Evolutionary conservation across 2,113 vertebrate species (phyloP), one percentile per base, ranked within the genome.

Genomic region (Sarotherodon lohbergeri): DNA sequence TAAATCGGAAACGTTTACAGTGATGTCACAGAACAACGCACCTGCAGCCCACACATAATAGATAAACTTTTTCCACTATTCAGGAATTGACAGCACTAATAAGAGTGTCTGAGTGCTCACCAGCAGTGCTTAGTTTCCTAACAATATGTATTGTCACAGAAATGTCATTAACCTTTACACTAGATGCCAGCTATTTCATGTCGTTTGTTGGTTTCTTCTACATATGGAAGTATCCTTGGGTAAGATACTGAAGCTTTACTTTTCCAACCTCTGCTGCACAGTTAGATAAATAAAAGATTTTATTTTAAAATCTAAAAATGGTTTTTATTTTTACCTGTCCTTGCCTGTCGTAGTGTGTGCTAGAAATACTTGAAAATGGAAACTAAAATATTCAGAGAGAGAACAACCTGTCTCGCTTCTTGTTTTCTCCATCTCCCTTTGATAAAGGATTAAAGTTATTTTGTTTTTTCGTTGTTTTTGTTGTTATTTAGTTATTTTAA

Each of bases 311-410:
- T 19, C 29, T 63, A 63, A 63, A 34, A 34, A 11, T 63, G 29
- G 0, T 34, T 34, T 34, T 34, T 63, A 61, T 63, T 63, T 63
- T 63, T 19, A 63, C 29, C 16, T 63, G 56, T 29, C 24, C 56
- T 57, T 57, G 1, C 24, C 56, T 57, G 29, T 11, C 59, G 6
- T 34, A 63, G 16, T 63, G 59, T 63, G 9, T 34, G 29, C 17
- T 19, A 63, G 59, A 63, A 63, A 6, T 63, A 63, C 16, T 63
- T 63, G 29, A 19, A 63, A 63, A 3, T 3, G 29, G 29, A 34
- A 19, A 63, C 29, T 19, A 63, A 11, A 63, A 63, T 63, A 63
- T 63, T 63, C 59, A 34, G 29, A 63, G 59, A 61, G 57, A 63
- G 16, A 63, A 34, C 6, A 34, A 63, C 9, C 59, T 34, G 29